Conservation (phyloP, 2,888 invertebrate genomes). For the Didymodactylos carnosus region DNA sequence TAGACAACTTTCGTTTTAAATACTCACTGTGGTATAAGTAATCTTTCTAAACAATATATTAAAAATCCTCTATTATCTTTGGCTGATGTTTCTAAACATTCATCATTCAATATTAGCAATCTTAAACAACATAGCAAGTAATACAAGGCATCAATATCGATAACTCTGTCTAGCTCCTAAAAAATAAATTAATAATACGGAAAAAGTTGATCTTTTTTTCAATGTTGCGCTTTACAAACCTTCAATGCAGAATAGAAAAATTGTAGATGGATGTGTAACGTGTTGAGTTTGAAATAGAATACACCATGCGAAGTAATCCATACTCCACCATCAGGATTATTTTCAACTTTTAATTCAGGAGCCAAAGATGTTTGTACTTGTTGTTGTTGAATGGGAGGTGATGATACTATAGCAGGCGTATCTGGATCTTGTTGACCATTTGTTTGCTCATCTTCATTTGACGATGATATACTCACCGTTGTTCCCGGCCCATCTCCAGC, state of each 20-base stretch:
- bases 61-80: constrained; percentile 13
- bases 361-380: background rate
- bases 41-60: constrained; percentile 10
- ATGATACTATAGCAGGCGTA: background rate
- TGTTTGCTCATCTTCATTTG: background rate
- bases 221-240: background rate
- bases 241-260: constrained; percentile 5
- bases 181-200: background rate
- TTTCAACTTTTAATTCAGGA: background rate
- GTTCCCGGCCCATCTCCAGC: background rate
- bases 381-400: background rate
- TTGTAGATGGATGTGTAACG: constrained; percentile 7
- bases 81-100: constrained; percentile 6
- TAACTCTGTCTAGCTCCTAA: constrained; percentile 4
- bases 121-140: constrained; percentile 5
- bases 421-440: background rate
- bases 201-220: background rate
- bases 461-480: background rate
- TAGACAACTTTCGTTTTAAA: background rate
- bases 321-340: constrained; percentile 10
- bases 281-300: constrained; percentile 10
- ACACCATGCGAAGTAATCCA: constrained; percentile 14
- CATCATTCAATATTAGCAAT: constrained; percentile 11
- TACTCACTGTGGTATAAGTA: constrained; percentile 2
- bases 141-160: constrained; percentile 12